Base-by-base conservation (phyloP, 2,888 invertebrate species). In the Hyalella azteca region DNA sequence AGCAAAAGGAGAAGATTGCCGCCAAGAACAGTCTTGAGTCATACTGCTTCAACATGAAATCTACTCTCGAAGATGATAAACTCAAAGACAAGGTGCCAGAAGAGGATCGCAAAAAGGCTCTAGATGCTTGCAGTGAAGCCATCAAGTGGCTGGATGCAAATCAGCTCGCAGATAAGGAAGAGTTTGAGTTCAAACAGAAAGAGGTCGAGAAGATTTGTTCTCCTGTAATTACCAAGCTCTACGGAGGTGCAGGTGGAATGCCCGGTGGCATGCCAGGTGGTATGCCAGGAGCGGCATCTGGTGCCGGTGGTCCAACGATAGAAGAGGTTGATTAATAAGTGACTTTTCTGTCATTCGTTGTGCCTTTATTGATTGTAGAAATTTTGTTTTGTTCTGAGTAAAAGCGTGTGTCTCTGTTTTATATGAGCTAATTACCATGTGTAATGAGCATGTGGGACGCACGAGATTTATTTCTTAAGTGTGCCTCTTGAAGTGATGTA, bases 191-290 rank as follows among this genome's bases (percentile, higher is more conserved):
- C n/a, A n/a, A n/a, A n/a, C n/a, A n/a, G n/a, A n/a, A n/a, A n/a
- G n/a, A n/a, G n/a, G n/a, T n/a, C n/a, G n/a, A n/a, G n/a, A n/a
- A n/a, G 11, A 90, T 96, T 76, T 97, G 96, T 91, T 96, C 94
- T 89, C 97, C 97, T 39, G 96, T 97, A 88, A 94, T 97, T 88
- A 95, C 96, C 81, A 97, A 96, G 90, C 89, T 98, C 89, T 96
- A 97, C 91, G 95, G 95, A 89, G 92, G 92, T 48, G 94, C 92
- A 39, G 94, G 93, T 81, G 92, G 91, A 26, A 91, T 90, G 13
- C 91, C 92, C 4, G 93, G 89, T 90, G 32, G 40, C 22, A 39
- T n/a, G n/a, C n/a, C n/a, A n/a, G n/a, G n/a, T n/a, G n/a, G n/a
- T n/a, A n/a, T n/a, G n/a, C n/a, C n/a, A n/a, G n/a, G n/a, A n/a